Evolutionary conservation across 1,140 invertebrate species (phyloP), one percentile per base, ranked within the genome.

Genomic region (Lysiphlebus fabarum): DNA sequence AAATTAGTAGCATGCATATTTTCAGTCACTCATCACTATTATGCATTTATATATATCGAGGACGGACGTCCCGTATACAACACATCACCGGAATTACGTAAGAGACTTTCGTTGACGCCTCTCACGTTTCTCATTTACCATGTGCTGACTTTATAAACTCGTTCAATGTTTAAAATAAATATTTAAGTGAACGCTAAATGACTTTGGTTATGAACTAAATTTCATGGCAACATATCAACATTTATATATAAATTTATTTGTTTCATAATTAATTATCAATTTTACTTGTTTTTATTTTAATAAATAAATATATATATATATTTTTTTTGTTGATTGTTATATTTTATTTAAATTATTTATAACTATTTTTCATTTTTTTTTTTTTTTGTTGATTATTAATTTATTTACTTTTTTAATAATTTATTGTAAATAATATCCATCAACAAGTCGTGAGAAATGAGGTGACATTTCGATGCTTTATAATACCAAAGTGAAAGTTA

Each of bases 21-120:
- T 45, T 53, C 66, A 62, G 62, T 59, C 40, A 44, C 34, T 65
- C 43, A 62, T 53, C 59, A 54, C 33, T 51, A 12, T 49, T 45
- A 56, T 37, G n/a, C 43, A 47, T 14, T 17, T 17, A 17, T 54
- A 55, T 37, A 45, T 40, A 60, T 53, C 63, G 56, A 68, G 65
- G 67, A 70, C 66, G 67, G 70, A 69, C 67, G 66, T 68, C 67
- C 67, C 69, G 66, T 67, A 67, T 68, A 60, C 4, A 48, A 48
- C 38, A 40, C 38, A 40, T 40, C 17, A 48, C 45, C 45, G 62
- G 67, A 72, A 70, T 75, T 73, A 74, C 59, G 65, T 74, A 75
- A 75, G 67, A 59, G 56, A 69, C 73, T 75, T 75, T 75, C 73
- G 71, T 74, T 58, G 71, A 68, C 67, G 61, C 61, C 61, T 62